Evolutionary conservation across 2,888 invertebrate genomes (phyloP).

Genomic region (Standfussiana lucernea): DNA sequence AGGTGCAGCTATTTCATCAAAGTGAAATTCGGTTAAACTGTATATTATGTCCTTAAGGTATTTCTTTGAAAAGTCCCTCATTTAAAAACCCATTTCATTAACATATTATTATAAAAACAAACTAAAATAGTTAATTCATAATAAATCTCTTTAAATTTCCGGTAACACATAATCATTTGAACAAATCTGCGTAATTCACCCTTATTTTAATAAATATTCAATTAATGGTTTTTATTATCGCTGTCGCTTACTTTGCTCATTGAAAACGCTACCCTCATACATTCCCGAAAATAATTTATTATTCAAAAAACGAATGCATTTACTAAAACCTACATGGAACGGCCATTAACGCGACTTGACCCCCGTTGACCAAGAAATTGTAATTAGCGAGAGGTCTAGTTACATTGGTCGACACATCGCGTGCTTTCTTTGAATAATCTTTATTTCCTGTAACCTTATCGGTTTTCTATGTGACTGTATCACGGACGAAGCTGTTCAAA

Average conservation of each 20-base stretch:
- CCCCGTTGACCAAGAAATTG: slow-evolving; percentile 32
- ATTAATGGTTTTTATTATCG: slow-evolving; percentile 27
- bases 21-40: background rate
- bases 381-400: slow-evolving; percentile 44
- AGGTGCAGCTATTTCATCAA: background rate
- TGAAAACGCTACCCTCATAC: slow-evolving; percentile 49
- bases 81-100: background rate
- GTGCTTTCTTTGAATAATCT: slow-evolving; percentile 69
- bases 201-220: slow-evolving; percentile 44
- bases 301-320: slow-evolving; percentile 64
- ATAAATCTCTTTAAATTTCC: background rate
- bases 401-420: slow-evolving; percentile 54
- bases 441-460: slow-evolving; percentile 69
- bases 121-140: background rate
- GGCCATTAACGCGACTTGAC: slow-evolving; percentile 38
- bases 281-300: slow-evolving; percentile 53
- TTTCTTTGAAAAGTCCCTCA: background rate
- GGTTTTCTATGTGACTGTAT: slow-evolving; percentile 63
- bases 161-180: slow-evolving; percentile 6
- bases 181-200: background rate
- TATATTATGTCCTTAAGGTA: background rate
- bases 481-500: slow-evolving; percentile 41
- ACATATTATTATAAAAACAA: background rate
- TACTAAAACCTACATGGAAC: slow-evolving; percentile 62
- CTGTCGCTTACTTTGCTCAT: slow-evolving; percentile 35